These are phyloP conservation scores for Melinaea menophilus DNA, from an alignment of 2,888 invertebrate genomes.

Conservation along the genomic window DNA sequence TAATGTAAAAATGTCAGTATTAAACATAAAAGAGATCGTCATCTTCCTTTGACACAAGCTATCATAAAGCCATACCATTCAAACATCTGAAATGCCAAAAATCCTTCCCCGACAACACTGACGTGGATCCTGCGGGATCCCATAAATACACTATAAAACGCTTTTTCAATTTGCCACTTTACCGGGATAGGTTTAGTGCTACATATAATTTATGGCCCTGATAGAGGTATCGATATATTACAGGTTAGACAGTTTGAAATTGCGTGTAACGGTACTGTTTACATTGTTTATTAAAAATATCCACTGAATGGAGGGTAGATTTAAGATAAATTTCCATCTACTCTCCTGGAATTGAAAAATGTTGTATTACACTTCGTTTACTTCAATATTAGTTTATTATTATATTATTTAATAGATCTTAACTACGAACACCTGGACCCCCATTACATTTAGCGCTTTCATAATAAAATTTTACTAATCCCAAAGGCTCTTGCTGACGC, in stretches of 20 bases:
- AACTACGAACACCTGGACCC: slow-evolving; percentile 19
- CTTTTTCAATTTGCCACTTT: slow-evolving; percentile 62
- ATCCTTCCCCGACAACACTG: slow-evolving; percentile 41
- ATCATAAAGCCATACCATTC: slow-evolving; percentile 7
- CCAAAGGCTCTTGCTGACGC: slow-evolving; percentile 57
- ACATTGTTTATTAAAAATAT: slow-evolving; percentile 7
- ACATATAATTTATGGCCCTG: slow-evolving; percentile 38
- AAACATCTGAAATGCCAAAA: slow-evolving; percentile 30
- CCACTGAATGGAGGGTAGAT: not conserved
- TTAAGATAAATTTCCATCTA: not conserved
- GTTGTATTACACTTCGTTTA: not conserved
- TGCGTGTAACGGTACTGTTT: slow-evolving; percentile 4
- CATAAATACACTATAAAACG: slow-evolving; percentile 60
- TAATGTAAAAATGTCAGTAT: not conserved
- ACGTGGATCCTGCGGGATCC: slow-evolving; percentile 41
- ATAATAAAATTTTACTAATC: slow-evolving; percentile 67
- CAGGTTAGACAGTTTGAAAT: slow-evolving; percentile 14
- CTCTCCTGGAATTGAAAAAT: not conserved
- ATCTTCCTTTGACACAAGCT: not conserved
- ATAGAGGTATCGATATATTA: slow-evolving; percentile 18
- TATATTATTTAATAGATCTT: not conserved
- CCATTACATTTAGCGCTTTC: slow-evolving; percentile 41
- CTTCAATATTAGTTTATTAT: not conserved
- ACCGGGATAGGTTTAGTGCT: slow-evolving; percentile 34
- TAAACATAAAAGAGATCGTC: slow-evolving; percentile 2